A percentile compares a stretch with the other conserved stretches of the same genome.
phyloP scores from a whole-genome alignment of 1,140 invertebrate species.

The Delia radicum region DNA sequence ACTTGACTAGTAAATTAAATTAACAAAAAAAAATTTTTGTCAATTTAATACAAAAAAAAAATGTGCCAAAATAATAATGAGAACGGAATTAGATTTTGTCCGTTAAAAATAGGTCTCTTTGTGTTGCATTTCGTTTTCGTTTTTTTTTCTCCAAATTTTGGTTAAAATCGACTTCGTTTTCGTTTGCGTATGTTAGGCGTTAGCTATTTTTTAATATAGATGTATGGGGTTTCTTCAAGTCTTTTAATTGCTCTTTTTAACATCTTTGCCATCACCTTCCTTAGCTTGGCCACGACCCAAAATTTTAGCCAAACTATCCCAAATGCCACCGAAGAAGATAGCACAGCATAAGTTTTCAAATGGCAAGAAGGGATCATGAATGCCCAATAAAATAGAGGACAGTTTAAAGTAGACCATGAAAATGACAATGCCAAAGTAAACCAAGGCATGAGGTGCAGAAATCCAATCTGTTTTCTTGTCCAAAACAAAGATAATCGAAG shows the following conservation, averaged over 20 bases:
- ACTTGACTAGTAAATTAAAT: not conserved
- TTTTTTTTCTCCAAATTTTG: not conserved
- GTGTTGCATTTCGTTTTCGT: constrained; percentile 28
- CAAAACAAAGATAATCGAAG: constrained; percentile 92
- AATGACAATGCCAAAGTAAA: constrained; percentile 98
- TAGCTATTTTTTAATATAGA: not conserved
- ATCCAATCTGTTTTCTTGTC: constrained; percentile 97
- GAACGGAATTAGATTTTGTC: not conserved
- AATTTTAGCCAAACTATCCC: constrained; percentile 89
- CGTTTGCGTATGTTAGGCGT: not conserved
- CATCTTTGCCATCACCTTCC: constrained; percentile 73
- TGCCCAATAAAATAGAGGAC: constrained; percentile 92
- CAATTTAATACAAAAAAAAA: not conserved
- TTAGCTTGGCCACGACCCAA: constrained; percentile 76
- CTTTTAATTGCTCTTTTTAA: constrained; percentile 77
- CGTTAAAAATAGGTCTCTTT: constrained; percentile 23
- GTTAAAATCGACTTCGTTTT: not conserved
- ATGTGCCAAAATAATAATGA: not conserved
- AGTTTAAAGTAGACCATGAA: constrained; percentile 99
- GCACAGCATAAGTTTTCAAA: constrained; percentile 98
- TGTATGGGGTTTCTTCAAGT: not conserved
- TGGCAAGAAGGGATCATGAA: constrained; percentile 97
- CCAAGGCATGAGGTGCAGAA: constrained; percentile 91
- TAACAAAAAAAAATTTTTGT: constrained; percentile 18
- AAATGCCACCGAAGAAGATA: constrained; percentile 96